Evolutionary conservation across 1,140 invertebrate genomes (phyloP).

Genomic region (Thalassaphorura encarpata): DNA sequence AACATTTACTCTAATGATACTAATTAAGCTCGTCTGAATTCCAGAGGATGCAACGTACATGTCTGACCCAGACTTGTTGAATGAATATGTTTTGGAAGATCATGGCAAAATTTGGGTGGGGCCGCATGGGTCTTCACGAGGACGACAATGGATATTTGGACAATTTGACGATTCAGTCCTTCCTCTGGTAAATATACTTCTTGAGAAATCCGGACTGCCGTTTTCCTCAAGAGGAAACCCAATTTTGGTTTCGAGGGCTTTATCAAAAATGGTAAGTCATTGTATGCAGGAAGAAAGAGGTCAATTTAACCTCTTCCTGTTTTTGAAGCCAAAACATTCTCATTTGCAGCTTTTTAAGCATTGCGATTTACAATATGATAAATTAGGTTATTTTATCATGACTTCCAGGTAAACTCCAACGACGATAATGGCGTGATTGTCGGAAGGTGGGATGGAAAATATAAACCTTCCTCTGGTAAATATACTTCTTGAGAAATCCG

Average conservation of each 20-base stretch:
- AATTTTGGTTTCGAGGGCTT: slow-evolving; percentile 53
- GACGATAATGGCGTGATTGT: slow-evolving; percentile 57
- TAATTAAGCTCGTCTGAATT: background rate
- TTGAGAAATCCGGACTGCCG: slow-evolving; percentile 47
- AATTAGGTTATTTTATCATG: too few relatives aligned
- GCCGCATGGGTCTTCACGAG: slow-evolving; percentile 50
- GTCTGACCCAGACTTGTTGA: slow-evolving; percentile 48
- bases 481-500: slow-evolving; percentile 51
- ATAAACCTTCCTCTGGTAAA: slow-evolving; percentile 51
- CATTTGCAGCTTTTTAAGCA: too few relatives aligned
- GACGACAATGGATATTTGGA: slow-evolving; percentile 62
- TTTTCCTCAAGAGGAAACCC: slow-evolving; percentile 60
- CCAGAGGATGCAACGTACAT: slow-evolving; percentile 55
- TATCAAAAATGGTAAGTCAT: slow-evolving; percentile 58
- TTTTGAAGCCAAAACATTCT: too few relatives aligned
- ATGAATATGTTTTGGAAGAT: slow-evolving; percentile 65
- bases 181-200: slow-evolving; percentile 50
- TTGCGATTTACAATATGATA: too few relatives aligned
- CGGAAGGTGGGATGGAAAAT: slow-evolving; percentile 61
- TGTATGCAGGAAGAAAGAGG: background rate
- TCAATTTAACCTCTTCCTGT: background rate
- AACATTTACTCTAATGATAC: background rate
- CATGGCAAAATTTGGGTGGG: slow-evolving; percentile 67
- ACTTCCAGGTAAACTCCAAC: slow-evolving; percentile 51
- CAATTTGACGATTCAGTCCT: slow-evolving; percentile 59